These are phyloP conservation scores for Lasiurus cinereus DNA, from an alignment of 2,113 vertebrate species.

Conservation along the genomic window DNA sequence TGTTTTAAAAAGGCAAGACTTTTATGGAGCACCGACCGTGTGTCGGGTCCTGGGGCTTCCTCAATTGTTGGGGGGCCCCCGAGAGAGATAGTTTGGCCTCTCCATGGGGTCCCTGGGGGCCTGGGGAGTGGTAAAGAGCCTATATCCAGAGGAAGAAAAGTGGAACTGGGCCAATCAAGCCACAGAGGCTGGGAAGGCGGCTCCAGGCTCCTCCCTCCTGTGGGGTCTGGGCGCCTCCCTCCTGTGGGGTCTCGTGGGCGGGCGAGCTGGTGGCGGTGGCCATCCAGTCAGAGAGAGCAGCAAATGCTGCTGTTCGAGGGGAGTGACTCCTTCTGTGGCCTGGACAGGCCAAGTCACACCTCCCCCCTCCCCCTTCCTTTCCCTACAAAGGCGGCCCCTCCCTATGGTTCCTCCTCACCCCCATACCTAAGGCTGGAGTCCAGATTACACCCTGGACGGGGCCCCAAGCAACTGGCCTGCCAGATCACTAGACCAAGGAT, in stretches of 20 bases:
- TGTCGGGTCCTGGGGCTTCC: not conserved
- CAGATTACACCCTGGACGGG: not conserved
- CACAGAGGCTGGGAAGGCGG: not conserved
- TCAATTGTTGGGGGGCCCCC: not conserved
- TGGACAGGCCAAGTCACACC: not conserved
- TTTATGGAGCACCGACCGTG: not conserved
- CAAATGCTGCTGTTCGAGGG: not conserved
- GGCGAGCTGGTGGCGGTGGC: conserved; percentile 22
- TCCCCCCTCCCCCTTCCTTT: not conserved
- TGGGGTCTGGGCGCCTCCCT: conserved; percentile 57
- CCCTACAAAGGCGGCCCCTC: not conserved
- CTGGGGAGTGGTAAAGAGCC: not conserved
- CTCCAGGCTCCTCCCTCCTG: conserved; percentile 53
- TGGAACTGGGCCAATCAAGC: not conserved
- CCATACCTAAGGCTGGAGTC: not conserved
- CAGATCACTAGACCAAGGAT: conserved; percentile 30
- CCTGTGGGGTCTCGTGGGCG: not conserved
- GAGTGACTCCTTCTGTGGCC: not conserved
- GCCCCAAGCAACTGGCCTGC: not conserved
- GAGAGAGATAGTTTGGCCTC: not conserved
- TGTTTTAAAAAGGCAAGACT: not conserved
- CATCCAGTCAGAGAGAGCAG: conserved; percentile 27
- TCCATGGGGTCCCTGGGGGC: not conserved
- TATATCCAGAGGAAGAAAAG: not conserved
- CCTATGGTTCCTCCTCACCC: not conserved